Conservation (phyloP, 2,888 invertebrate species). For the Sipha maydis region DNA sequence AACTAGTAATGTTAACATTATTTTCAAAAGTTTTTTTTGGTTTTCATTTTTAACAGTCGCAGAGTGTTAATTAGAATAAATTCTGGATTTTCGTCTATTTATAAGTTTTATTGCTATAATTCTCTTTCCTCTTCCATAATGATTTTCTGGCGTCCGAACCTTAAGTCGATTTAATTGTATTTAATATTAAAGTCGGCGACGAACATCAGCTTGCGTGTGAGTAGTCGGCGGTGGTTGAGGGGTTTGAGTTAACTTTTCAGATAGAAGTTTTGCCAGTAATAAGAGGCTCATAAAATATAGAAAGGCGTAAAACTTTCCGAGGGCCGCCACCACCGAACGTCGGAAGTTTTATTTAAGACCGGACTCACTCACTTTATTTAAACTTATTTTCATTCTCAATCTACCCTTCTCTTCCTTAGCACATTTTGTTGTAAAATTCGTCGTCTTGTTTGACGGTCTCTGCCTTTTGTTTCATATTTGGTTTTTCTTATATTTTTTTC, state of each 20-base stretch:
- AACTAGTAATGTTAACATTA: too few relatives aligned
- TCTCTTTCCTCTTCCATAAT: neutral
- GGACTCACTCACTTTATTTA: constrained; percentile 61
- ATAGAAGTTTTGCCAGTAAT: constrained; percentile 62
- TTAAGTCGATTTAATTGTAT: constrained; percentile 63
- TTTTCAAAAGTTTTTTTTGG: too few relatives aligned
- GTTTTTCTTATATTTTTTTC: constrained; percentile 39
- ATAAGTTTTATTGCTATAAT: constrained; percentile 34
- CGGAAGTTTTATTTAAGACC: constrained; percentile 60
- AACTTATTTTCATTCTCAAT: constrained; percentile 53
- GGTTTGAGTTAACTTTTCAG: constrained; percentile 62
- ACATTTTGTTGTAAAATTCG: constrained; percentile 58
- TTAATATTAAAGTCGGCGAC: constrained; percentile 63
- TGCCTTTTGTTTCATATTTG: constrained; percentile 60
- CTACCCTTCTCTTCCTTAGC: constrained; percentile 7
- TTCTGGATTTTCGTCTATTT: neutral
- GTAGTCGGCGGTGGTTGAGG: constrained; percentile 21
- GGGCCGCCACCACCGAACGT: constrained; percentile 51
- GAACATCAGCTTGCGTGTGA: constrained; percentile 37
- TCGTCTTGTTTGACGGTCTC: constrained; percentile 48
- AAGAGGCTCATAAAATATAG: constrained; percentile 62
- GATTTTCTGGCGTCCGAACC: constrained; percentile 48
- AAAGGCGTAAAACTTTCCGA: constrained; percentile 61
- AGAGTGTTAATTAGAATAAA: neutral
- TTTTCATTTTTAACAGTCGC: neutral